Percentiles rank a stretch among this genome's conserved stretches.
Evolutionary conservation across 2,113 vertebrate species (phyloP).

Genomic region (Dinomys branickii): DNA sequence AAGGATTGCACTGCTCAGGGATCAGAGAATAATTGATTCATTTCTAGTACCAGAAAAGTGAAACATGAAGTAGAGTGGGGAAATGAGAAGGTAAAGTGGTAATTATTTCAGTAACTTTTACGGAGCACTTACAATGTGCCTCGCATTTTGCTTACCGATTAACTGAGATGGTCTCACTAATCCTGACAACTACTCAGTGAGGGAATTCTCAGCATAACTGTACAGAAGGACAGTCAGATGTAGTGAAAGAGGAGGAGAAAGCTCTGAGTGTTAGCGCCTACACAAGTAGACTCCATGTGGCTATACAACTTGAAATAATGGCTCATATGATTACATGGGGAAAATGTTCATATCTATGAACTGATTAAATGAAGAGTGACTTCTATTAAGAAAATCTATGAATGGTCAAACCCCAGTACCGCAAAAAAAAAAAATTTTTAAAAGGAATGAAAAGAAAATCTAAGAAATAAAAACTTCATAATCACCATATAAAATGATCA

Average conservation of each 20-base stretch:
- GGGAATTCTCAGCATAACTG: neutral
- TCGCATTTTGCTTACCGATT: neutral
- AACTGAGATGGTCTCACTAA: constrained; percentile 30
- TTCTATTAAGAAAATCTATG: constrained; percentile 36
- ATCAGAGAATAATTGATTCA: constrained; percentile 30
- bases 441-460: too few species aligned
- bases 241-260: constrained; percentile 7
- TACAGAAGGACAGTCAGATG: neutral
- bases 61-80: neutral
- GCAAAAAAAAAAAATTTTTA: too few species aligned
- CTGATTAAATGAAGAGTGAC: constrained; percentile 3
- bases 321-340: neutral
- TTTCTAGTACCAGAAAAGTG: neutral
- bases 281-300: neutral
- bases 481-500: constrained; percentile 11
- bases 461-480: constrained; percentile 29
- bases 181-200: constrained; percentile 8
- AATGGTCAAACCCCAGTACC: too few species aligned
- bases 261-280: neutral
- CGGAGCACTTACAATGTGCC: neutral
- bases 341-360: constrained; percentile 53
- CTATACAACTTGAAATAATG: neutral
- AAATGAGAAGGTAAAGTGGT: neutral
- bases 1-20: neutral
- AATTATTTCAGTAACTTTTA: neutral